Conservation (phyloP, 2,888 invertebrate genomes). For the Patella depressa region DNA sequence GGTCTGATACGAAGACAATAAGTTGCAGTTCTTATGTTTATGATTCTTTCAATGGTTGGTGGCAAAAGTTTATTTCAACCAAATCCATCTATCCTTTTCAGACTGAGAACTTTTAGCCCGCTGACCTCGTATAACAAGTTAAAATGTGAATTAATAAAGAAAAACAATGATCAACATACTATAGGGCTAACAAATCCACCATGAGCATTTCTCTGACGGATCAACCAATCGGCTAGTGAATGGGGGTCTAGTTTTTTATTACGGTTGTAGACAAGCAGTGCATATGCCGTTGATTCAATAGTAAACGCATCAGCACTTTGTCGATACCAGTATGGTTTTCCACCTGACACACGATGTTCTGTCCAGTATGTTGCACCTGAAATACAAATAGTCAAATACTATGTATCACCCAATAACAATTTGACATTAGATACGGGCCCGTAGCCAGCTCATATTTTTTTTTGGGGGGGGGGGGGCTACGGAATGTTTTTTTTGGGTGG, state of each 20-base stretch:
- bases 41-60: too few relatives aligned
- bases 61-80: too few relatives aligned
- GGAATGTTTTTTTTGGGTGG: too few relatives aligned
- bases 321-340: conserved; percentile 33
- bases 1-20: too few relatives aligned
- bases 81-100: too few relatives aligned
- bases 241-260: conserved; percentile 18
- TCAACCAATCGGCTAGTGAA: conserved; percentile 37
- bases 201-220: conserved; percentile 30
- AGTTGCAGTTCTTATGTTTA: too few relatives aligned
- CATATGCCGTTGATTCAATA: conserved; percentile 36
- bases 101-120: too few relatives aligned
- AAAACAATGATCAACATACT: conserved; percentile 15
- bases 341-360: background rate
- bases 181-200: conserved; percentile 36
- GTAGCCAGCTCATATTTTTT: too few relatives aligned
- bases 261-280: conserved; percentile 27
- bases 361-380: conserved; percentile 33
- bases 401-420: too few relatives aligned
- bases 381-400: background rate
- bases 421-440: too few relatives aligned
- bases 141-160: background rate
- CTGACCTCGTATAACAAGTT: background rate
- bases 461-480: too few relatives aligned
- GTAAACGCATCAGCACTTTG: conserved; percentile 30